Conservation (phyloP, 2,797 vertebrate genomes). For the Falco naumanni region DNA sequence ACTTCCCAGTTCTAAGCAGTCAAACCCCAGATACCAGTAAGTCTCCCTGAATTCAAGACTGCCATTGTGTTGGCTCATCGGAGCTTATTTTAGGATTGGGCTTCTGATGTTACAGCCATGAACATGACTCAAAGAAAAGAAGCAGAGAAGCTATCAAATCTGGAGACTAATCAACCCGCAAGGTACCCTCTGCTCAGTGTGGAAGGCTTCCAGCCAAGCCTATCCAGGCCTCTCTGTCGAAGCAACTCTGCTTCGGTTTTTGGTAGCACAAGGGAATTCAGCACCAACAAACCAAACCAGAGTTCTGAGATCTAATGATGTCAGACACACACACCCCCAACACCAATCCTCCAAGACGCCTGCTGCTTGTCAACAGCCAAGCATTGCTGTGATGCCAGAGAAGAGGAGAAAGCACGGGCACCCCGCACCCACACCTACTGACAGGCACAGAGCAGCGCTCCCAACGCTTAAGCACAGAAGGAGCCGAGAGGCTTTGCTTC, state of each 20-base stretch:
- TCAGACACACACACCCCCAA: background rate
- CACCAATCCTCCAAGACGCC: accelerated
- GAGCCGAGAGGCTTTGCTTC: background rate
- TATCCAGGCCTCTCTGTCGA: background rate
- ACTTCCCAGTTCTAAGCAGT: background rate
- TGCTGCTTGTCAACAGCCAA: background rate
- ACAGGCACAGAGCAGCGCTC: too few species aligned
- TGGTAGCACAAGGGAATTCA: background rate
- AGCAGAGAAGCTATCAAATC: background rate
- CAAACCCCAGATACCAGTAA: background rate
- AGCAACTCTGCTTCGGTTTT: background rate
- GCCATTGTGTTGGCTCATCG: background rate
- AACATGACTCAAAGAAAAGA: background rate
- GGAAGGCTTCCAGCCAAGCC: background rate
- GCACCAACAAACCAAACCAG: background rate
- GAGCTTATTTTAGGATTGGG: background rate
- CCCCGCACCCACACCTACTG: background rate
- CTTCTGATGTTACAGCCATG: background rate
- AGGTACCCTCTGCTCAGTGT: accelerated
- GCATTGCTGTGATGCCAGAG: background rate
- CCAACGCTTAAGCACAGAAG: background rate
- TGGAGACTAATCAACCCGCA: background rate
- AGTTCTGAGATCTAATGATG: background rate
- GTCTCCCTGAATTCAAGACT: background rate
- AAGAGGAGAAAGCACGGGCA: background rate